Evolutionary conservation across 2,888 invertebrate genomes (phyloP).

Genomic region (Oligia latruncula): DNA sequence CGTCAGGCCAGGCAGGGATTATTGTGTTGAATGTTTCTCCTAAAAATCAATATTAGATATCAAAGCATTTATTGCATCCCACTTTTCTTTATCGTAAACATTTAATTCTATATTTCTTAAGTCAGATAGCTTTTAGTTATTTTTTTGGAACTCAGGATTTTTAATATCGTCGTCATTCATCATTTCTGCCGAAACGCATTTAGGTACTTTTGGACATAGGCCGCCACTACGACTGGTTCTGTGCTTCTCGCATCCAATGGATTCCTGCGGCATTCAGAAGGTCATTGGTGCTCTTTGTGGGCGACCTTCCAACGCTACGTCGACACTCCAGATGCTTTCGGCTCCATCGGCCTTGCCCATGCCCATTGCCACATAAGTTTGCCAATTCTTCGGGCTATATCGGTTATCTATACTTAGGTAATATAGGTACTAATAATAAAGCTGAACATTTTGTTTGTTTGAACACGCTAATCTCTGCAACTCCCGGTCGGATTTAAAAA

Average conservation of each 20-base stretch:
- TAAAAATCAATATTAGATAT: constrained; percentile 34
- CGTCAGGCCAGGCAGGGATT: constrained; percentile 76
- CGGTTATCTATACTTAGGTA: not conserved
- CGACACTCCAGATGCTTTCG: not conserved
- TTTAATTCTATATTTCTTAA: not conserved
- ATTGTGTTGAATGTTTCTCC: constrained; percentile 71
- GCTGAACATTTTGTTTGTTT: not conserved
- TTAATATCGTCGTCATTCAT: not conserved
- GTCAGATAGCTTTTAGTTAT: not conserved
- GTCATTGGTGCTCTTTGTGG: not conserved
- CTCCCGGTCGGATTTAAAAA: not conserved
- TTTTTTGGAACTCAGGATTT: not conserved
- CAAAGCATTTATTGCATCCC: not conserved
- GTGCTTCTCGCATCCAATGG: not conserved
- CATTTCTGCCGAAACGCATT: not conserved
- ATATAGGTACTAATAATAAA: not conserved
- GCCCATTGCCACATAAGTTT: not conserved
- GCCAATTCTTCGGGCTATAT: not conserved
- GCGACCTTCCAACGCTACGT: not conserved
- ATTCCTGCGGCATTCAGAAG: not conserved
- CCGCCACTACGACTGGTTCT: not conserved
- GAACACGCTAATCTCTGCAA: not conserved
- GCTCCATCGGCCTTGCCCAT: not conserved
- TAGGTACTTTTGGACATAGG: no score
- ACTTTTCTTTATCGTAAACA: not conserved